Percentiles rank a stretch among this genome's conserved stretches.
Conservation (phyloP, 1,140 invertebrate genomes). For the Pogonus chalceus region DNA sequence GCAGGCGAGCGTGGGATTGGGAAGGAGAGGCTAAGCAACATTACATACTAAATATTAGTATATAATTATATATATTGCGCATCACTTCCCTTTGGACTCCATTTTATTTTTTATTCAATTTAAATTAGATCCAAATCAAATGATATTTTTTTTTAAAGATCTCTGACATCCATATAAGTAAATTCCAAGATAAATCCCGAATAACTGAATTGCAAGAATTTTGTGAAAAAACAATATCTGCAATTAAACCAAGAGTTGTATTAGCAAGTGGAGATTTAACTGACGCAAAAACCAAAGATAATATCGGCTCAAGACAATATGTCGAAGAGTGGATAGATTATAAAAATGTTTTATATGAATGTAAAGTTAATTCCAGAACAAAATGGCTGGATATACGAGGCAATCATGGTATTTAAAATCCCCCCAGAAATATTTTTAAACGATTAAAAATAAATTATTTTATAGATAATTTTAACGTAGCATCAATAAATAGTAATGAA, state of each 20-base stretch:
- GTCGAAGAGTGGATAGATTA: conserved; percentile 80
- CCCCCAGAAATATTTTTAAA: neutral
- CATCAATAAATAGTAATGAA: conserved; percentile 50
- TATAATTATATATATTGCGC: too few species aligned
- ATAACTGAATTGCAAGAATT: conserved; percentile 71
- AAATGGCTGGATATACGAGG: conserved; percentile 86
- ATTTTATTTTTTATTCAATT: too few species aligned
- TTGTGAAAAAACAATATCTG: conserved; percentile 61
- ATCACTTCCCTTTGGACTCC: too few species aligned
- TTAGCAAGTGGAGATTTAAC: conserved; percentile 82
- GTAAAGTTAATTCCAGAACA: conserved; percentile 56
- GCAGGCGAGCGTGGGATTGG: too few species aligned
- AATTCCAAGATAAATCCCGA: conserved; percentile 65
- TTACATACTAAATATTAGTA: too few species aligned
- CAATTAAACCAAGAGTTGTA: conserved; percentile 70
- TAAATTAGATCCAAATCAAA: too few species aligned
- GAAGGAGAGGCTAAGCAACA: too few species aligned
- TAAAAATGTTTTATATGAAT: conserved; percentile 56
- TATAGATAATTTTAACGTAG: conserved; percentile 86
- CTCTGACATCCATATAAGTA: conserved; percentile 82
- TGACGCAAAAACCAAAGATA: conserved; percentile 73
- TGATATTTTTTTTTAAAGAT: conserved; percentile 61
- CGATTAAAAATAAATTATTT: conserved; percentile 18
- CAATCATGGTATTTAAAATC: conserved; percentile 71
- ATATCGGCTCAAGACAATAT: conserved; percentile 72